Base-by-base conservation (phyloP, 2,888 invertebrate species). In the Lasioglossum figueresi region DNA sequence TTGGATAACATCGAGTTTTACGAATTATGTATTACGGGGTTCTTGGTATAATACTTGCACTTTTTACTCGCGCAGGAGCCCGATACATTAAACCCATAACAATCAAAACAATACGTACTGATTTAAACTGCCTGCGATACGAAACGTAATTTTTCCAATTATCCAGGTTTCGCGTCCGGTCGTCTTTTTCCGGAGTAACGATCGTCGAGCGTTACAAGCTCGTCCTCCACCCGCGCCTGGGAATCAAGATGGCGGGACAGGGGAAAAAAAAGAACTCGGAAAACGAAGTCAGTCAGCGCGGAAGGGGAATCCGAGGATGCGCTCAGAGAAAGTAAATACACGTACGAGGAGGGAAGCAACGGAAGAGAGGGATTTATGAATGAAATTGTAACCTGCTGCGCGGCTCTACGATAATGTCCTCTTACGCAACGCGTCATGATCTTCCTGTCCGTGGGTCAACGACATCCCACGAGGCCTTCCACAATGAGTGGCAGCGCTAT, bases 101-200 rank as follows among this genome's bases (percentile, higher is more conserved):
- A 68, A 68, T 23, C 10, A 37, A 37, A 37, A 68, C 23, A 4
- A 68, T 37, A 37, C 87, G 82, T 86, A 91, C 88, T 92, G 93
- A 92, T 92, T 93, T 92, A 93, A 92, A 91, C 88, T 90, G 89
- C 89, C 90, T 85, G 83, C 88, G 92, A 93, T 91, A 92, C 91
- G 93, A 93, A 93, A 93, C 91, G 92, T 93, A 94, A 94, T 94
- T 94, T 93, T 34, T 12, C 23, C 93, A 94, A 94, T 94, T 94
- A 94, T 93, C 92, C 90, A 93, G 91, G 93, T 93, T 94, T 93
- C 92, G 93, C 93, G 90, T 86, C 63, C 70, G n/a, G 37, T 75
- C 45, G n/a, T 68, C 34, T 31, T 56, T 63, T 27, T 80, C 87
- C 90, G 90, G 90, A 89, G 89, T 90, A 91, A 93, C 91, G 91